Percentiles rank a stretch among this genome's conserved stretches.
phyloP scores from a whole-genome alignment of 2,113 vertebrate genomes.

The Hydrochoerus hydrochaeris region DNA sequence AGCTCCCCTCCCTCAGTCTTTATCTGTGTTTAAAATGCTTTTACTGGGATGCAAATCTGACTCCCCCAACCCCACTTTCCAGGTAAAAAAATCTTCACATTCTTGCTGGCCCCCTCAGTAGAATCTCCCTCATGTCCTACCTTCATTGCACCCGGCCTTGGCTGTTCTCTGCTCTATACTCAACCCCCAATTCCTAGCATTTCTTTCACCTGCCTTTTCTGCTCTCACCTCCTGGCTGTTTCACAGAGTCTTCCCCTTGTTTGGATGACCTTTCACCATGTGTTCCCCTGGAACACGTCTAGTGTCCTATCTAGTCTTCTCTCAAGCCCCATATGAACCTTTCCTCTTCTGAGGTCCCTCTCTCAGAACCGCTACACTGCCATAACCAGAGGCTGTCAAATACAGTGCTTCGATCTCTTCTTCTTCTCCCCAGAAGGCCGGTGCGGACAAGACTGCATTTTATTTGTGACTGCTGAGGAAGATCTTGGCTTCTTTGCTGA shows the following conservation, averaged over 20 bases:
- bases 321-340: not conserved
- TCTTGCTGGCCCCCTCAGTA: not conserved
- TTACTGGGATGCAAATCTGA: conserved; percentile 7
- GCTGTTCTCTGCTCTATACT: not conserved
- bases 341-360: not conserved
- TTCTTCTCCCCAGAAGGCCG: not conserved
- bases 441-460: not conserved
- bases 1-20: not conserved
- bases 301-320: not conserved
- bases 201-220: not conserved
- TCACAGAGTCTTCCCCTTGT: not conserved
- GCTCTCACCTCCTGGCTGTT: not conserved
- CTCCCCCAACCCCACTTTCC: not conserved
- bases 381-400: not conserved
- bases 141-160: not conserved
- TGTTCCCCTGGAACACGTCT: not conserved
- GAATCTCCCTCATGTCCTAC: not conserved
- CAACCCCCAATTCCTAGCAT: not conserved
- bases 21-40: not conserved
- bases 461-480: not conserved
- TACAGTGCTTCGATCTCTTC: not conserved
- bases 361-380: not conserved
- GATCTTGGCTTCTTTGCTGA: not conserved
- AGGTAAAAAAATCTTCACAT: not conserved
- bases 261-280: not conserved